Evolutionary conservation across 2,888 invertebrate genomes (phyloP), one percentile per base, ranked within the genome.

Genomic region (Pomacea canaliculata): DNA sequence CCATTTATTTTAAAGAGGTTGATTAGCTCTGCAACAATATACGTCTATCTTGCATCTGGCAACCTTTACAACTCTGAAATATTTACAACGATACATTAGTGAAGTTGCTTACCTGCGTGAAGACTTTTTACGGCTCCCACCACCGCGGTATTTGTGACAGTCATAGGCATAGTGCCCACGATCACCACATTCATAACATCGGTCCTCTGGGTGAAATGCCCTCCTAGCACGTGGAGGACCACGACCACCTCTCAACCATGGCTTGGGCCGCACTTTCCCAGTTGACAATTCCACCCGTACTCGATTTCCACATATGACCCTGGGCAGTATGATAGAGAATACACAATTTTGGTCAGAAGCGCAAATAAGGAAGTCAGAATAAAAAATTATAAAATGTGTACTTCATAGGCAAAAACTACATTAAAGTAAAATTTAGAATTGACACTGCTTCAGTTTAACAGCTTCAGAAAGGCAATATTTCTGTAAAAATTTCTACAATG

Each of bases 181-280:
- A 87, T 96, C 96, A 62, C 97, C 97, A 91, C 97, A 97, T 89
- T 97, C 97, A 89, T 97, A 97, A 91, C 97, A 97, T 80, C 96
- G 94, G 92, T 97, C 97, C 87, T 96, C 96, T 16, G 96, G 96
- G 84, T 96, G 95, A 87, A 96, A 95, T 37, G 96, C 95, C 71
- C 94, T 81, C 16, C 87, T 67, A 62, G 79, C 77, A 59, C 82
- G 70, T 0, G 81, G 76, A 13, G 83, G 78, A 0, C 85, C 84
- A n/a, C 88, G 79, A 1, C 85, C 84, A 18, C 86, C 86, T 56
- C 89, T n/a, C 76, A 85, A 76, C 90, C 88, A 87, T 27, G 88
- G 89, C 80, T 88, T 89, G 19, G 86, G 88, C 70, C 89, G 79
- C 1, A 90, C 88, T 90, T 95, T 95, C 37, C 97, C 97, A 88